These are phyloP conservation scores for Whitmania pigra DNA, from an alignment of 1,140 invertebrate species.

Conservation along the genomic window DNA sequence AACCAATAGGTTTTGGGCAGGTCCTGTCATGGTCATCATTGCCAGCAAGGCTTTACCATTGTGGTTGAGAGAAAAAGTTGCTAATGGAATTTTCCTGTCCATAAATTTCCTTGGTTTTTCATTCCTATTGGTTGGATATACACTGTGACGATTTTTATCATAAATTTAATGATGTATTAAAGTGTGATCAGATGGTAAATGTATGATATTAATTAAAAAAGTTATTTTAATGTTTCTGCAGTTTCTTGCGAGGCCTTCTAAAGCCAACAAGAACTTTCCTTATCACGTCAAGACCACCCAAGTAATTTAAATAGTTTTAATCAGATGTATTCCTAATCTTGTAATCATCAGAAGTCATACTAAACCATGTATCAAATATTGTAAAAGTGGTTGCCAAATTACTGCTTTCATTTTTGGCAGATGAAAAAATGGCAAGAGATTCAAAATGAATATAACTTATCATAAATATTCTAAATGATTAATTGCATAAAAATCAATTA, in stretches of 20 bases:
- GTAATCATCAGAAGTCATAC: too few species aligned
- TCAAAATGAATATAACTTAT: too few species aligned
- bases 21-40: slow-evolving; percentile 64
- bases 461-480: too few species aligned
- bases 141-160: neutral
- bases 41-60: slow-evolving; percentile 67
- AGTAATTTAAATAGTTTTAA: slow-evolving; percentile 31
- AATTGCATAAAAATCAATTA: too few species aligned
- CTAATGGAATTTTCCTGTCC: slow-evolving; percentile 61
- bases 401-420: too few species aligned
- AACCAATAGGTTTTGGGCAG: slow-evolving; percentile 56
- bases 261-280: slow-evolving; percentile 70
- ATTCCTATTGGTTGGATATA: slow-evolving; percentile 54
- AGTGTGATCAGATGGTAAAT: neutral
- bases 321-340: neutral
- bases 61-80: slow-evolving; percentile 77
- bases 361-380: too few species aligned
- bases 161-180: neutral
- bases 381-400: too few species aligned
- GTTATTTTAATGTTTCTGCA: slow-evolving; percentile 41
- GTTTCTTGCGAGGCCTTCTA: slow-evolving; percentile 63
- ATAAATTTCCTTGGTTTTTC: slow-evolving; percentile 64
- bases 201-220: slow-evolving; percentile 16
- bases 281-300: slow-evolving; percentile 73
- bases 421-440: too few species aligned